Evolutionary conservation across 2,797 vertebrate genomes (phyloP).

Genomic region (Labeo calbasu): DNA sequence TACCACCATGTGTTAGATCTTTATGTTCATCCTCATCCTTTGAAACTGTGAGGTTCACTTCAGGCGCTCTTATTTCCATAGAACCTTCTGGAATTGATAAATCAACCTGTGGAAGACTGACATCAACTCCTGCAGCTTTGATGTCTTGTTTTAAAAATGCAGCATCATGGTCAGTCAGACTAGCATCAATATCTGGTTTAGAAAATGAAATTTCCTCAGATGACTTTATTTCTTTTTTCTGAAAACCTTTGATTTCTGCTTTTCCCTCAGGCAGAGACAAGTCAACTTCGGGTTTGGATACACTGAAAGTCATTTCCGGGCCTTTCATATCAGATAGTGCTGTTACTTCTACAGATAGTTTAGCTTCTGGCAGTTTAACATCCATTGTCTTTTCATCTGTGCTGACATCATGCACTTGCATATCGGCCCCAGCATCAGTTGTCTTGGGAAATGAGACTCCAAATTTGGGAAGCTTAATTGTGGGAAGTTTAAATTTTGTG

Average conservation of each 20-base stretch:
- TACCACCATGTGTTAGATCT: constrained; percentile 52
- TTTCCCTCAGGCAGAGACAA: constrained; percentile 51
- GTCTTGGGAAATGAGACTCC: constrained; percentile 48
- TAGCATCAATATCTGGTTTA: constrained; percentile 20
- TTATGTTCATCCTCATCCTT: constrained; percentile 42
- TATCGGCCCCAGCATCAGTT: not conserved
- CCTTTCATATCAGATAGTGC: constrained; percentile 49
- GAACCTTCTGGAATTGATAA: constrained; percentile 38
- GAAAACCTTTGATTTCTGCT: constrained; percentile 25
- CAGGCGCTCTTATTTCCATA: constrained; percentile 28
- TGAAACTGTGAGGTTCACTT: constrained; percentile 50
- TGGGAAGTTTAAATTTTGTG: constrained; percentile 61
- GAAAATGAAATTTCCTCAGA: constrained; percentile 40
- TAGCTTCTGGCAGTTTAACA: constrained; percentile 68
- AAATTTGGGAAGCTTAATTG: constrained; percentile 63
- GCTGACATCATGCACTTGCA: fast-evolving
- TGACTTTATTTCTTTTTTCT: constrained; percentile 28
- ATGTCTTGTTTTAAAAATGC: constrained; percentile 10
- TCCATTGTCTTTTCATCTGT: constrained; percentile 22
- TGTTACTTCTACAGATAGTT: constrained; percentile 61
- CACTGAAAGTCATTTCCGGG: constrained; percentile 39
- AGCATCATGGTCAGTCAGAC: constrained; percentile 16
- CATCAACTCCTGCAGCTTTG: constrained; percentile 49
- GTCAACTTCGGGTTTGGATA: constrained; percentile 47
- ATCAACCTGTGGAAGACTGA: constrained; percentile 44